Evolutionary conservation across 2,797 vertebrate genomes (phyloP).

Genomic region (Podarcis lilfordi): DNA sequence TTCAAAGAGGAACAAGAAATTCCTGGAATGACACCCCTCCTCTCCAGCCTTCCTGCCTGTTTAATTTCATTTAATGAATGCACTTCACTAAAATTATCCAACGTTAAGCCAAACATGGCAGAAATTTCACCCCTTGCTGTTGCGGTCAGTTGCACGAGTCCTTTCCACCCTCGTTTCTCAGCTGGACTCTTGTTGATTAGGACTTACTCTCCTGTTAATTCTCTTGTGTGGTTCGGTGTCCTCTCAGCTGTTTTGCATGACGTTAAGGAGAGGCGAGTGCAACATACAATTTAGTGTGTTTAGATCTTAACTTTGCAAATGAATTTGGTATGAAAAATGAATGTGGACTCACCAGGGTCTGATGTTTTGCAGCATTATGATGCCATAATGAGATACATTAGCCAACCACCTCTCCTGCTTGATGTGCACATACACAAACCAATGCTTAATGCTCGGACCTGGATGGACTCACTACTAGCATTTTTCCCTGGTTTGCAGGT

Average conservation of each 20-base stretch:
- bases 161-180: not conserved
- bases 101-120: not conserved
- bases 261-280: not conserved
- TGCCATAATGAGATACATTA: conserved; percentile 99
- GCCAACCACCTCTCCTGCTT: conserved; percentile 94
- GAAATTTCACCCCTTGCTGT: not conserved
- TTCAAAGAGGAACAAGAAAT: not conserved
- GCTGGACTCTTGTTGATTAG: not conserved
- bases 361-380: conserved; percentile 89
- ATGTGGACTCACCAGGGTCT: conserved; percentile 14
- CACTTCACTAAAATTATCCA: not conserved
- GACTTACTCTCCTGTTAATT: no score
- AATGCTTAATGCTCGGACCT: conserved; percentile 94
- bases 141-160: not conserved
- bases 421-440: conserved; percentile 99
- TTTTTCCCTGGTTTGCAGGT: conserved; percentile 99
- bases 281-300: not conserved
- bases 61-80: not conserved
- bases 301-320: not conserved
- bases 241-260: no score
- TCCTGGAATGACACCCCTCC: not conserved
- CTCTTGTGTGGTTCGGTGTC: no score
- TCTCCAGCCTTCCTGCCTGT: not conserved
- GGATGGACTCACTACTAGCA: conserved; percentile 98
- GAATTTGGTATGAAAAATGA: not conserved